A percentile compares a stretch with the other conserved stretches of the same genome.
These are phyloP conservation scores for Serinus canaria DNA, from an alignment of 2,113 vertebrate species.

Conservation along the genomic window DNA sequence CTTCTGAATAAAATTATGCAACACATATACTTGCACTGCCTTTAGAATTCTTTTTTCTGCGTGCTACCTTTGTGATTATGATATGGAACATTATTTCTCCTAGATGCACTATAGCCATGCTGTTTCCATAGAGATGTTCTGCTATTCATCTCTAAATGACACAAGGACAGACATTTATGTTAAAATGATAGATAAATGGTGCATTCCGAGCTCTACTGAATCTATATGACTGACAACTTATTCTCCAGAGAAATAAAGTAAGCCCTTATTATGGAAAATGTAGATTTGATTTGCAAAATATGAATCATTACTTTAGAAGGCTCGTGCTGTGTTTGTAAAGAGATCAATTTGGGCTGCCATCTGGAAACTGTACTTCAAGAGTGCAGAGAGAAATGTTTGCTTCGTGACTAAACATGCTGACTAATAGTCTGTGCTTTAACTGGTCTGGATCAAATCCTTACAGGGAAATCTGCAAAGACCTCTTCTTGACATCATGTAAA, in stretches of 20 bases:
- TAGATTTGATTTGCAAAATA: neutral
- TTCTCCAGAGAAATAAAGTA: neutral
- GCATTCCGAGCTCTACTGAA: neutral
- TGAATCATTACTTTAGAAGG: neutral
- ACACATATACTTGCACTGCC: fast-evolving
- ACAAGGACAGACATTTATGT: neutral
- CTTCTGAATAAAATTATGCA: neutral
- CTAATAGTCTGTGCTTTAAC: neutral
- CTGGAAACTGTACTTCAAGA: constrained; percentile 47
- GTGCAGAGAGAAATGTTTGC: constrained; percentile 18
- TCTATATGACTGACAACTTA: neutral
- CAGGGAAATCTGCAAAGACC: neutral
- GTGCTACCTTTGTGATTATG: neutral
- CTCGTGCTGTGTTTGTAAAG: neutral
- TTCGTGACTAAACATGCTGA: constrained; percentile 36
- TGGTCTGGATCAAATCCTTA: constrained; percentile 1
- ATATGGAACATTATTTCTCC: neutral
- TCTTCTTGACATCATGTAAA: neutral
- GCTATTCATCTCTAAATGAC: neutral
- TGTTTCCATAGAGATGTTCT: constrained; percentile 58
- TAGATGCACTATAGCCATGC: neutral
- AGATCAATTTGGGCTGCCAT: constrained; percentile 17
- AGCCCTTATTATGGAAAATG: neutral
- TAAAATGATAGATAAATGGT: constrained; percentile 1
- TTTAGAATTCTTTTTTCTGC: neutral